Evolutionary conservation across 2,113 vertebrate genomes (phyloP).

Genomic region (Malurus alboscapulatus): DNA sequence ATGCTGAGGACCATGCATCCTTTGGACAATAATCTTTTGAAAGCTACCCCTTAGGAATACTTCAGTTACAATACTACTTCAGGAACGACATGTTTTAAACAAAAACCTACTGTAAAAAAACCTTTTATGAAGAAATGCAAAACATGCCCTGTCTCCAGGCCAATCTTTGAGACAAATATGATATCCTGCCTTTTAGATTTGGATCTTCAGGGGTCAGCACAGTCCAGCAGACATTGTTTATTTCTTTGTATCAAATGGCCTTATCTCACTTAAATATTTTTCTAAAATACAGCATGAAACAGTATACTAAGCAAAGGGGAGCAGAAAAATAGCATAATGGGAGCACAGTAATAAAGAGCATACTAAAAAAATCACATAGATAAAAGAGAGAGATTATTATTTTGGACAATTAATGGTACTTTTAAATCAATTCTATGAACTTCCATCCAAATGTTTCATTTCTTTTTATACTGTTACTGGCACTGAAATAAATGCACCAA

Average conservation of each 20-base stretch:
- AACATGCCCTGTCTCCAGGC: not conserved
- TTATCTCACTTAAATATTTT: slow-evolving; percentile 2
- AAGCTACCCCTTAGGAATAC: not conserved
- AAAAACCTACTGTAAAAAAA: slow-evolving; percentile 11
- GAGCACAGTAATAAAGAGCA: not conserved
- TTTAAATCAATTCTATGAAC: not conserved
- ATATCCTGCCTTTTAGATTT: not conserved
- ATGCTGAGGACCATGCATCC: not conserved
- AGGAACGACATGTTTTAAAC: not conserved
- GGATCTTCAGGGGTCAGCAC: not conserved
- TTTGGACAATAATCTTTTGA: not conserved
- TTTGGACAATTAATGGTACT: not conserved
- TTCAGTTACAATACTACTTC: not conserved
- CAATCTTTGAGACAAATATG: not conserved
- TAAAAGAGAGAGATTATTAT: not conserved
- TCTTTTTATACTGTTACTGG: slow-evolving; percentile 24
- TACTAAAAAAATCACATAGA: not conserved
- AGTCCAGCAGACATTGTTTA: not conserved
- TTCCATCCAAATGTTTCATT: slow-evolving; percentile 14
- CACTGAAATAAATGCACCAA: slow-evolving; percentile 9
- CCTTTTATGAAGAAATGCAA: not conserved
- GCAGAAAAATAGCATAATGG: not conserved
- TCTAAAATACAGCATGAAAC: not conserved
- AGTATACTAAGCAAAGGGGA: not conserved
- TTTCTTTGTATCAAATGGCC: not conserved